Evolutionary conservation across 2,113 vertebrate genomes (phyloP).

Genomic region (Amazona vittata): DNA sequence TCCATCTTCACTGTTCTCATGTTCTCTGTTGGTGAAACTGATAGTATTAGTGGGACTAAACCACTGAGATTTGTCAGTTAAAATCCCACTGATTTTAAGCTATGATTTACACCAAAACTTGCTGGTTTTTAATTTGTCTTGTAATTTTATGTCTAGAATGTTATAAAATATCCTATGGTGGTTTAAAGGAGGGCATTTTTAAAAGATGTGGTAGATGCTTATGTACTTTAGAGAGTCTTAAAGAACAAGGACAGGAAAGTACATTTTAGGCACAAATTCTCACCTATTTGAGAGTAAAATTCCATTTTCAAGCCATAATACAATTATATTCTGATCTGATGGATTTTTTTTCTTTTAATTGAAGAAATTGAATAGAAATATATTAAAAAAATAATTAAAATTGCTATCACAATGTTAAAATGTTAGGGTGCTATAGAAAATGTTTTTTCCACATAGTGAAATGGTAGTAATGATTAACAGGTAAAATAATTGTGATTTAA

Average conservation of each 20-base stretch:
- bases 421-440: background rate
- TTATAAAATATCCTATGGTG: background rate
- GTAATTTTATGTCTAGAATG: background rate
- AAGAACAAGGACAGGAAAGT: background rate
- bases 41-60: background rate
- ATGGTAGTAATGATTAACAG: background rate
- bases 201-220: background rate
- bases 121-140: background rate
- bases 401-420: background rate
- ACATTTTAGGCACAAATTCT: background rate
- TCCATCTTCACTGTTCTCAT: background rate
- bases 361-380: background rate
- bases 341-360: background rate
- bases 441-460: background rate
- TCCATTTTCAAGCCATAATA: background rate
- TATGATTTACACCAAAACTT: background rate
- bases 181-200: background rate
- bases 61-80: background rate
- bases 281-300: background rate
- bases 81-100: background rate
- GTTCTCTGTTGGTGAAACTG: background rate
- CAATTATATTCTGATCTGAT: background rate
- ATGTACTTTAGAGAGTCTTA: background rate
- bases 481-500: background rate
- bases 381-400: background rate